Evolutionary conservation across 2,888 invertebrate species (phyloP).

Genomic region (Orchesellides sinensis): DNA sequence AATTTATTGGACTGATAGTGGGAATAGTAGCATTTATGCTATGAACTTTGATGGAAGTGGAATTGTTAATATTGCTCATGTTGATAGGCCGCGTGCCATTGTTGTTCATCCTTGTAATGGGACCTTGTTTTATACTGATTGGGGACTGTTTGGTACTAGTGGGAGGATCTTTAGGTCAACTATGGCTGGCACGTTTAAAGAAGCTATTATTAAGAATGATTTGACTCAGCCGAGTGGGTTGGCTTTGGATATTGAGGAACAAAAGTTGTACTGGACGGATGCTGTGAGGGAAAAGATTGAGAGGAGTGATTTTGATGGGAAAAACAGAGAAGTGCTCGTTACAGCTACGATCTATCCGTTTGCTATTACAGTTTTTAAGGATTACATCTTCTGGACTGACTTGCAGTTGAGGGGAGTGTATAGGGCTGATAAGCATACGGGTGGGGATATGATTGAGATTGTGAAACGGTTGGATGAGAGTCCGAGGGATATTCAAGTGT

Average conservation of each 20-base stretch:
- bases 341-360: constrained; percentile 97
- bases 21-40: constrained; percentile 95
- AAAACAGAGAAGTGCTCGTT: constrained; percentile 88
- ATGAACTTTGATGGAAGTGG: constrained; percentile 94
- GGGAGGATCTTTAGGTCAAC: constrained; percentile 97
- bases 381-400: constrained; percentile 98
- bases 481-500: constrained; percentile 94
- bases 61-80: constrained; percentile 93
- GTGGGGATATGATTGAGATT: constrained; percentile 95
- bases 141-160: constrained; percentile 94
- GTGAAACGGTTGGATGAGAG: constrained; percentile 95
- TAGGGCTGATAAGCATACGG: constrained; percentile 97
- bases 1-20: constrained; percentile 97
- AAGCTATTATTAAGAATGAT: constrained; percentile 91
- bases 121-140: constrained; percentile 95
- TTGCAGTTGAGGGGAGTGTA: constrained; percentile 95
- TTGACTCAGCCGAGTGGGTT: constrained; percentile 96
- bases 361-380: constrained; percentile 92
- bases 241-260: constrained; percentile 96
- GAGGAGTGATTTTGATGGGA: constrained; percentile 91
- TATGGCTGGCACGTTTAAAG: constrained; percentile 96
- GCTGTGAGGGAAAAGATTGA: constrained; percentile 97
- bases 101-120: constrained; percentile 96
- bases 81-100: constrained; percentile 95
- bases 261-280: constrained; percentile 97